These are phyloP conservation scores for Dendroctonus valens DNA, from an alignment of 1,140 invertebrate genomes.

Conservation along the genomic window DNA sequence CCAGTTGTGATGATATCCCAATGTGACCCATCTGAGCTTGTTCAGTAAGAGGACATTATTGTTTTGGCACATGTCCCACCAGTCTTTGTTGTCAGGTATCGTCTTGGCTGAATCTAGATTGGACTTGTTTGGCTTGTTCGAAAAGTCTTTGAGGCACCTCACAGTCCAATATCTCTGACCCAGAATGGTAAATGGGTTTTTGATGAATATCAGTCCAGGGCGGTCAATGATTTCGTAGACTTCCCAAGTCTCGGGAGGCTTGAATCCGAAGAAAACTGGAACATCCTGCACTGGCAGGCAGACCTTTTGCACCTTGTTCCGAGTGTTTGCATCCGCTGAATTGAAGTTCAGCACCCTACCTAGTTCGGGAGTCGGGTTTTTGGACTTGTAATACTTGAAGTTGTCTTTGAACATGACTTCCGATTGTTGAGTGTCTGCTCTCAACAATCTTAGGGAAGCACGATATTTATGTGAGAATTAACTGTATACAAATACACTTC, in stretches of 20 bases:
- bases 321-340: constrained; percentile 18
- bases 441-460: too few species aligned
- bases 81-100: constrained; percentile 49
- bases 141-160: constrained; percentile 74
- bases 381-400: constrained; percentile 63
- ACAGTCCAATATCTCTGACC: constrained; percentile 83
- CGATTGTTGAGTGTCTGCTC: too few species aligned
- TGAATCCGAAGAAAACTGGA: constrained; percentile 52
- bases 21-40: constrained; percentile 85
- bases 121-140: constrained; percentile 71
- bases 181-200: constrained; percentile 75
- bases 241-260: constrained; percentile 56
- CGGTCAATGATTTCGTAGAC: constrained; percentile 57
- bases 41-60: constrained; percentile 51
- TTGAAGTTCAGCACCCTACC: constrained; percentile 55
- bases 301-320: constrained; percentile 16
- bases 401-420: constrained; percentile 54
- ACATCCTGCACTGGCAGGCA: constrained; percentile 20
- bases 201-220: constrained; percentile 73
- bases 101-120: constrained; percentile 68
- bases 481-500: too few species aligned
- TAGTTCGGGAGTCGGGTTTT: constrained; percentile 53
- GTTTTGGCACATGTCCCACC: constrained; percentile 49
- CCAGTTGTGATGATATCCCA: constrained; percentile 97
- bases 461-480: too few species aligned